Conservation (phyloP, 2,797 vertebrate species). For the Tinamus major region DNA sequence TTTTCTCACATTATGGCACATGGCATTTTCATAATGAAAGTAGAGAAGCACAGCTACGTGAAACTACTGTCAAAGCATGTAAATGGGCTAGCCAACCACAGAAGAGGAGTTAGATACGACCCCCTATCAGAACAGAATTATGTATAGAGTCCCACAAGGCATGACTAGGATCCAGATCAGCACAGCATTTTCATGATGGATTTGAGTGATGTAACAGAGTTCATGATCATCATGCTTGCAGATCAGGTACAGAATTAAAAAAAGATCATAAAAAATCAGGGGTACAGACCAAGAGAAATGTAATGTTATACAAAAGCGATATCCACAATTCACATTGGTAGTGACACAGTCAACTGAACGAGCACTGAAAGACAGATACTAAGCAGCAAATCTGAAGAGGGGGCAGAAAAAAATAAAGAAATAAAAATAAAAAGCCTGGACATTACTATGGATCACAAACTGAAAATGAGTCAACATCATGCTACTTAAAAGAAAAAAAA, state of each 20-base stretch:
- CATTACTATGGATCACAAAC: slow-evolving; percentile 48
- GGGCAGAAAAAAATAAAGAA: not conserved
- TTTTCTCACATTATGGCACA: not conserved
- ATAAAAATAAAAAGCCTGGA: not conserved
- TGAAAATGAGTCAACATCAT: slow-evolving; percentile 57
- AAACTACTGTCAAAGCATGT: not conserved
- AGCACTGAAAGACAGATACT: not conserved
- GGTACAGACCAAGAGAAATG: not conserved
- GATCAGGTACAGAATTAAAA: not conserved
- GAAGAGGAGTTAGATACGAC: not conserved
- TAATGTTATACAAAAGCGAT: not conserved
- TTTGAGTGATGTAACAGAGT: not conserved
- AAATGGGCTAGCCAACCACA: not conserved
- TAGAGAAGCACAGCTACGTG: not conserved
- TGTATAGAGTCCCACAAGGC: accelerated
- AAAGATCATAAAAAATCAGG: not conserved
- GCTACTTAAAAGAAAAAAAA: slow-evolving; percentile 10
- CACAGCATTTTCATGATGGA: not conserved
- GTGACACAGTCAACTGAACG: not conserved
- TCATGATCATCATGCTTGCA: not conserved
- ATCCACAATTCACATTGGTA: not conserved
- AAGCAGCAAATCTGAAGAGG: not conserved
- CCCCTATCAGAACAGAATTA: not conserved
- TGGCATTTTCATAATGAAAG: not conserved
- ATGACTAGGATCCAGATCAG: not conserved